Evolutionary conservation across 2,888 invertebrate species (phyloP).

Genomic region (Mythimna loreyi): DNA sequence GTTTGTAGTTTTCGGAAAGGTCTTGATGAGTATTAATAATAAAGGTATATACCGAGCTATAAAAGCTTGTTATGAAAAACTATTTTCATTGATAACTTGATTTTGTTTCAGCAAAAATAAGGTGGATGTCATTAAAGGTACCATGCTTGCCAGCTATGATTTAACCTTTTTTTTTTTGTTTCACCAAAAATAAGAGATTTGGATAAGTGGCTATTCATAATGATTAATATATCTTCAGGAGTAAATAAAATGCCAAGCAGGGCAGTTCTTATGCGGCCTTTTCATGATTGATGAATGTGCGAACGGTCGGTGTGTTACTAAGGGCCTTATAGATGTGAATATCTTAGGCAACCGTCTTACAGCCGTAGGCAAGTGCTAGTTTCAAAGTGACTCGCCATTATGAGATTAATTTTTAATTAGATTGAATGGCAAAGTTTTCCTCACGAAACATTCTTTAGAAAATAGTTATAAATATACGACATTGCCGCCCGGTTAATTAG

Average conservation of each 20-base stretch:
- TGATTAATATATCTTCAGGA: constrained; percentile 52
- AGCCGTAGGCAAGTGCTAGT: constrained; percentile 10
- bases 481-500: constrained; percentile 1
- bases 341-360: constrained; percentile 33
- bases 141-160: constrained; percentile 18
- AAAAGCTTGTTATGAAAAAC: too few species aligned
- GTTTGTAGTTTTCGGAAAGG: too few species aligned
- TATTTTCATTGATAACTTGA: too few species aligned
- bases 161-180: constrained; percentile 19
- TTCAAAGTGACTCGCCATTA: constrained; percentile 23
- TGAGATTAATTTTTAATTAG: constrained; percentile 34
- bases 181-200: constrained; percentile 18
- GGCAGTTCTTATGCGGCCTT: constrained; percentile 43
- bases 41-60: too few species aligned
- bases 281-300: constrained; percentile 64
- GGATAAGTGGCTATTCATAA: constrained; percentile 44
- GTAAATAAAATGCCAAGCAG: constrained; percentile 52
- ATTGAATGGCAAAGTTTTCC: constrained; percentile 20
- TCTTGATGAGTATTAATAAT: too few species aligned
- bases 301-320: constrained; percentile 47
- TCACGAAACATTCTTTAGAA: not conserved
- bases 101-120: too few species aligned
- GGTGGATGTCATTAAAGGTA: too few species aligned
- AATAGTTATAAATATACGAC: constrained; percentile 1
- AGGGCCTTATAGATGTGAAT: constrained; percentile 35